Evolutionary conservation across 2,888 invertebrate genomes (phyloP).

Genomic region (Syritta pipiens): DNA sequence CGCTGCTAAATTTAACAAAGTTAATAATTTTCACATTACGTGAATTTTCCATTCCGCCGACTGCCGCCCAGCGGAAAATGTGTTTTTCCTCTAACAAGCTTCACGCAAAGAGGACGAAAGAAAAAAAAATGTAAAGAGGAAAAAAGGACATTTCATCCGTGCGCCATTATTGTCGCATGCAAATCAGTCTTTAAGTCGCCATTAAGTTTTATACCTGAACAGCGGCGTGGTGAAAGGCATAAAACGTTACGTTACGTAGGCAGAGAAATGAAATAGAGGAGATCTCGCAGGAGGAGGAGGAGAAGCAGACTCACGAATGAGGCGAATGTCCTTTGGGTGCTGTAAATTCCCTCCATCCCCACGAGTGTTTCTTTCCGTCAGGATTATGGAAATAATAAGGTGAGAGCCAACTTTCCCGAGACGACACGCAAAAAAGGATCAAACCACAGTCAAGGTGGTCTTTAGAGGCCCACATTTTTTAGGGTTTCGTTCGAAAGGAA

Average conservation of each 20-base stretch:
- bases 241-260: constrained; percentile 31
- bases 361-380: no score
- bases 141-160: constrained; percentile 45
- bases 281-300: background rate
- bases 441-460: constrained; percentile 24
- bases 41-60: constrained; percentile 38
- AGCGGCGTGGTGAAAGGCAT: constrained; percentile 13
- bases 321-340: background rate
- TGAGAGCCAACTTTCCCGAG: no score
- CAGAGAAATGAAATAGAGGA: constrained; percentile 20
- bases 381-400: constrained; percentile 21
- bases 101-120: constrained; percentile 18
- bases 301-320: background rate
- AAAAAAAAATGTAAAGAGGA: no score
- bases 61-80: constrained; percentile 4
- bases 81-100: constrained; percentile 28
- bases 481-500: no score
- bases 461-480: background rate
- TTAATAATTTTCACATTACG: constrained; percentile 63
- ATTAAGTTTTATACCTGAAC: constrained; percentile 47
- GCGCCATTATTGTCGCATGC: constrained; percentile 62
- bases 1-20: constrained; percentile 40
- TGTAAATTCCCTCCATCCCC: background rate
- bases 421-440: background rate
- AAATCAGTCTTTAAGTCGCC: constrained; percentile 59